Percentiles rank a stretch among this genome's conserved stretches.
Conservation (phyloP, 92 coral and sea anemone species). For the Zoanthus solanderi region DNA sequence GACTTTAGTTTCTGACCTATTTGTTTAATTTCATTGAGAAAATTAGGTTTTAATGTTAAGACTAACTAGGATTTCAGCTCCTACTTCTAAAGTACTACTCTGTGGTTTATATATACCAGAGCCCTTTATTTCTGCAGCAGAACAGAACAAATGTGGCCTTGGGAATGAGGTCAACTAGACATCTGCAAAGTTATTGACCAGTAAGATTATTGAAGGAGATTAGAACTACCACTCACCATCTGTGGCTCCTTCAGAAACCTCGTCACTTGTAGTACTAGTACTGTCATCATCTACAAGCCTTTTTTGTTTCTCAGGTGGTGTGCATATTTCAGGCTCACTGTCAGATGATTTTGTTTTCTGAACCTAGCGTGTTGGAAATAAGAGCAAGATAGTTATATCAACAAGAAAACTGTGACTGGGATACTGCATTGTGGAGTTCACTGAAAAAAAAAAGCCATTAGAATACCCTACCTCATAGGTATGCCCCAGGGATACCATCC, state of each 20-base stretch:
- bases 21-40: conserved; percentile 15
- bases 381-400: conserved; percentile 18
- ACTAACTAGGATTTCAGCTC: conserved; percentile 21
- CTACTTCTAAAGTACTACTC: conserved; percentile 21
- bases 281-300: conserved; percentile 21
- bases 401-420: conserved; percentile 31
- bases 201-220: conserved; percentile 14
- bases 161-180: conserved; percentile 23
- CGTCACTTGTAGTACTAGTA: conserved; percentile 16
- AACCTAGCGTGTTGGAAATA: conserved; percentile 27
- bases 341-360: conserved; percentile 19
- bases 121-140: conserved; percentile 26
- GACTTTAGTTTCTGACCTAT: conserved; percentile 23
- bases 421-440: conserved; percentile 25
- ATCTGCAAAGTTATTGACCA: conserved; percentile 26
- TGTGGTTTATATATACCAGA: conserved; percentile 20
- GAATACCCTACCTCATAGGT: conserved; percentile 50
- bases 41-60: conserved; percentile 10
- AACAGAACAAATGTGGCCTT: conserved; percentile 24
- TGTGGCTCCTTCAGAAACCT: conserved; percentile 29
- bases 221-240: conserved; percentile 30
- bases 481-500: conserved; percentile 58
- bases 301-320: conserved; percentile 15
- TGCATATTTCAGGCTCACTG: conserved; percentile 23
- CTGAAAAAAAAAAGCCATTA: conserved; percentile 8